Evolutionary conservation across 2,888 invertebrate genomes (phyloP), one percentile per base, ranked within the genome.

Genomic region (Eutolmus rufibarbis): DNA sequence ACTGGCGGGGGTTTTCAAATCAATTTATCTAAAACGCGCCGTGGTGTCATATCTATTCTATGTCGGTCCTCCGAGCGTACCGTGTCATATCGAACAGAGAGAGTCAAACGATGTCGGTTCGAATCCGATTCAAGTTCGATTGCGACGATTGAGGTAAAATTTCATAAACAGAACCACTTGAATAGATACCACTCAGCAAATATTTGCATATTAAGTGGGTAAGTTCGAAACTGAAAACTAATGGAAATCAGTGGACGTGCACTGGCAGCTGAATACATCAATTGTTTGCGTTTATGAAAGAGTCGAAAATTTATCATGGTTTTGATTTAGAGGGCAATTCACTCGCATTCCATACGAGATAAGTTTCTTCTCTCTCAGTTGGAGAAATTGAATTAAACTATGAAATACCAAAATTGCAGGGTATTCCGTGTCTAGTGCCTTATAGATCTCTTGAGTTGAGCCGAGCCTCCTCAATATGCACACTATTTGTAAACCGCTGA

Each of bases 171-270:
- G 74, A 74, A 85, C 74, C 51, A 46, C 43, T 74, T 74, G 43
- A 85, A 85, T 74, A 46, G 85, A 31, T 56, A n/a, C 43, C 74
- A 85, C 85, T 85, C 46, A 56, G 46, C 74, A 85, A 85, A 85
- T 85, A 85, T 85, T 85, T 85, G 85, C 85, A 85, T 85, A 85
- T 85, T 85, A 74, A 85, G 85, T 74, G 85, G 85, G 74, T 85
- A 85, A 85, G 46, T 85, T 85, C 74, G 74, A 85, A 85, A 74
- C 74, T 85, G 74, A 74, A 46, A 85, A 74, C 74, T 85, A 85
- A 85, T 85, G 74, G 85, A 85, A 85, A 57, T 74, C 85, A 43
- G 74, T 12, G 74, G 85, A 74, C 85, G 74, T 74, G 74, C 74
- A 19, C 74, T 74, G 85, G 85, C 85, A 85, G 74, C 31, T 74